Percentiles rank a stretch among this genome's conserved stretches.
Evolutionary conservation across 2,888 invertebrate species (phyloP).

Genomic region (Belgica antarctica): DNA sequence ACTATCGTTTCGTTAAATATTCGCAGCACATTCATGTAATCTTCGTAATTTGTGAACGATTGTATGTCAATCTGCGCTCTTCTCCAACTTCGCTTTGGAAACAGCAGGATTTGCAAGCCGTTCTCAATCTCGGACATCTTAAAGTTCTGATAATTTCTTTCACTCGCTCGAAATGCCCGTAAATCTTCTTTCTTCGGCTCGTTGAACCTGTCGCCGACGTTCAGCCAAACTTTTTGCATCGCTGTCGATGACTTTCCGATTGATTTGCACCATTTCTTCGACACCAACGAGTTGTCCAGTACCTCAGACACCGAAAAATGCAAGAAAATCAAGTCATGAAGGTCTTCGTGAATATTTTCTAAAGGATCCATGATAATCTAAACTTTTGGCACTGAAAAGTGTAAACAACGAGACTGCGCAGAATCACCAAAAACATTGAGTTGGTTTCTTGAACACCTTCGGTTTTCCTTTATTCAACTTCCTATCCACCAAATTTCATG

Average conservation of each 20-base stretch:
- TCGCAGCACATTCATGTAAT: background rate
- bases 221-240: slow-evolving; percentile 22
- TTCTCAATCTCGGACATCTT: slow-evolving; percentile 29
- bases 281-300: background rate
- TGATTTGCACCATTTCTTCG: background rate
- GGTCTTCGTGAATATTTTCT: background rate
- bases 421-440: background rate
- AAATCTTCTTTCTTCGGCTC: slow-evolving; percentile 2
- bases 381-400: background rate
- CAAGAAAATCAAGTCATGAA: slow-evolving; percentile 3
- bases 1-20: slow-evolving; percentile 5
- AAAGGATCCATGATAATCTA: slow-evolving; percentile 1
- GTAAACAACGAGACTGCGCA: background rate
- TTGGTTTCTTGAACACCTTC: background rate
- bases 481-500: background rate
- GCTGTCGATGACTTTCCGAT: background rate
- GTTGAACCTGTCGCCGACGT: slow-evolving; percentile 10
- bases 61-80: slow-evolving; percentile 29
- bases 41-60: background rate
- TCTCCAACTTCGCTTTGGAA: background rate
- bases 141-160: slow-evolving; percentile 31
- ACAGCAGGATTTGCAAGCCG: slow-evolving; percentile 7
- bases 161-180: background rate
- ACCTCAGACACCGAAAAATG: background rate
- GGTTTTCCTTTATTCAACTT: background rate